Percentiles rank a stretch among this genome's conserved stretches.
Evolutionary conservation across 2,797 vertebrate species (phyloP).

Genomic region (Lophotriccus pileatus): DNA sequence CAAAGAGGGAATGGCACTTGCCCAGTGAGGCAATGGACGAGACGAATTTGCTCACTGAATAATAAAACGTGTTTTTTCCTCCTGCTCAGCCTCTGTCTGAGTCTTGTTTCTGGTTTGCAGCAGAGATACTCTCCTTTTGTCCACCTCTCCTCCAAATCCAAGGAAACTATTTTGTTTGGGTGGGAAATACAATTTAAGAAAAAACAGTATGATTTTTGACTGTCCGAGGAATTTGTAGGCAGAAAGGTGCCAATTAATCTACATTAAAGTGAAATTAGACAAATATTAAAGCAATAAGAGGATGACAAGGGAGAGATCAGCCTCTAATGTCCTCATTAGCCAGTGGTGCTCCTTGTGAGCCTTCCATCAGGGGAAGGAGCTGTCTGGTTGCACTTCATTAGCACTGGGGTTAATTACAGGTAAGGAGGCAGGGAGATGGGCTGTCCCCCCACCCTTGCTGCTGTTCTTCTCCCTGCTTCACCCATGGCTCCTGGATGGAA

Average conservation of each 20-base stretch:
- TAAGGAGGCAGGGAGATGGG: constrained; percentile 41
- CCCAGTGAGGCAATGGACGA: neutral
- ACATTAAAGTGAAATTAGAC: constrained; percentile 66
- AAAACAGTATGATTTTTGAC: neutral
- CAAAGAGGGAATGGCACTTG: neutral
- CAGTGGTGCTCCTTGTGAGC: constrained; percentile 40
- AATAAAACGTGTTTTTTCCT: neutral
- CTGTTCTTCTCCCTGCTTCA: neutral
- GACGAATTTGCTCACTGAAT: neutral
- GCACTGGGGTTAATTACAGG: constrained; percentile 68
- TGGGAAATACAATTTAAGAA: neutral
- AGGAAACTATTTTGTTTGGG: neutral
- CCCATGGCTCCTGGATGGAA: neutral
- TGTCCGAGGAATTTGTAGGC: neutral
- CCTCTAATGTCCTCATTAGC: constrained; percentile 73
- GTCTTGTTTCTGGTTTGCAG: neutral
- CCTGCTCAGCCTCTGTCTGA: neutral
- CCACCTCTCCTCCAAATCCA: neutral
- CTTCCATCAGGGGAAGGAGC: constrained; percentile 41
- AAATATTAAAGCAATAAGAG: constrained; percentile 63
- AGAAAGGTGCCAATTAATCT: constrained; percentile 59
- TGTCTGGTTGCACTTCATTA: constrained; percentile 71
- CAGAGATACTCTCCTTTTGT: neutral
- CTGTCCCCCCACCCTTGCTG: neutral
- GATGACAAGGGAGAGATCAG: constrained; percentile 44